Evolutionary conservation across 2,113 vertebrate species (phyloP).

Genomic region (Misgurnus anguillicaudatus): DNA sequence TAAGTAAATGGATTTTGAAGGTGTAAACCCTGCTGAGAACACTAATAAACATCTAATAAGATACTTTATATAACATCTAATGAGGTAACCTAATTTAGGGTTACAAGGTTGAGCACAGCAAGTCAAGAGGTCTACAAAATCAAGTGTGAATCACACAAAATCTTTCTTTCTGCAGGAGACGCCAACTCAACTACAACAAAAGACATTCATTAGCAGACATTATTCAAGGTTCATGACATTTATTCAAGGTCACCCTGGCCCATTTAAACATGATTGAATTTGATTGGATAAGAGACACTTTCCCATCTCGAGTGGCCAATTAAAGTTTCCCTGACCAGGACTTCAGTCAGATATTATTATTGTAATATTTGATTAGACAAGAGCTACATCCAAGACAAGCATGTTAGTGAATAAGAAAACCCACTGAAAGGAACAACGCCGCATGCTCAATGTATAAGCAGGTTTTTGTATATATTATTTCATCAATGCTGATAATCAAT

Average conservation of each 20-base stretch:
- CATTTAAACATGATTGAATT: constrained; percentile 27
- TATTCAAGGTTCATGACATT: not conserved
- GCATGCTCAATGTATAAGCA: not conserved
- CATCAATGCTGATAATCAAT: not conserved
- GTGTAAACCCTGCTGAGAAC: too few relatives aligned
- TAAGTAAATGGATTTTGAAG: too few relatives aligned
- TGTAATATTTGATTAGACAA: constrained; percentile 18
- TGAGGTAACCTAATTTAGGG: too few relatives aligned
- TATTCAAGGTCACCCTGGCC: constrained; percentile 13
- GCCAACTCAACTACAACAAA: not conserved
- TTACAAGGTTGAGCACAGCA: not conserved
- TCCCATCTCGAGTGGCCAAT: constrained; percentile 51
- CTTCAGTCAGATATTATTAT: constrained; percentile 5
- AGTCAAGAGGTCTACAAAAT: constrained; percentile 1
- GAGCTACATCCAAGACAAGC: constrained; percentile 2
- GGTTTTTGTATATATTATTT: constrained; percentile 18
- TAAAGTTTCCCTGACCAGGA: constrained; percentile 22
- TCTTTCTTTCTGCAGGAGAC: not conserved
- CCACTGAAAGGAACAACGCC: not conserved
- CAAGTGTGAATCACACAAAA: not conserved
- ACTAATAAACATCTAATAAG: too few relatives aligned
- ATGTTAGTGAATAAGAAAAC: constrained; percentile 36
- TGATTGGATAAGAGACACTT: constrained; percentile 58
- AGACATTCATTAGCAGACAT: not conserved
- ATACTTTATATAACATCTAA: too few relatives aligned